Evolutionary conservation across 2,888 invertebrate genomes (phyloP).

Genomic region (Exephanes ischioxanthus): DNA sequence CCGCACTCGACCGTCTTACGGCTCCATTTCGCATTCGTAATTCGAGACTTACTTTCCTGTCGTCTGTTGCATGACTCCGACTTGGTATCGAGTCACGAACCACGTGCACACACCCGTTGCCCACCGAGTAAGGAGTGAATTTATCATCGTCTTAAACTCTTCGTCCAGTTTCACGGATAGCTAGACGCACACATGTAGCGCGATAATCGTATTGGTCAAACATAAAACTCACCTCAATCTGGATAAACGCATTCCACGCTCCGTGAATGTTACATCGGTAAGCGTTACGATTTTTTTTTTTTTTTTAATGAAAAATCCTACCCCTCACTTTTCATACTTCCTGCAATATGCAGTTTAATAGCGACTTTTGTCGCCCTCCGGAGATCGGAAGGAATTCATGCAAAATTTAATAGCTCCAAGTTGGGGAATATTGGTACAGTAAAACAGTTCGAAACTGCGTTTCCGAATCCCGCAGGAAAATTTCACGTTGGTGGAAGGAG

Average conservation of each 20-base stretch:
- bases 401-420: background rate
- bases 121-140: conserved; percentile 15
- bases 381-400: background rate
- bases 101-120: conserved; percentile 26
- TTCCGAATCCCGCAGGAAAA: background rate
- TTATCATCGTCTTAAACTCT: conserved; percentile 13
- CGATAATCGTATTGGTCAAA: conserved; percentile 3
- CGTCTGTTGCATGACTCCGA: conserved; percentile 33
- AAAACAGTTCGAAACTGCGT: background rate
- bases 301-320: background rate
- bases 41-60: conserved; percentile 58
- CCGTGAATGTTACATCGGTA: background rate
- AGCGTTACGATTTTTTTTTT: background rate
- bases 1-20: conserved; percentile 45
- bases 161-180: background rate
- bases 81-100: conserved; percentile 47
- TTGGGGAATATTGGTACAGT: background rate
- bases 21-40: conserved; percentile 57
- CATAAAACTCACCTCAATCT: background rate
- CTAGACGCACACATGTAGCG: background rate
- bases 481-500: background rate
- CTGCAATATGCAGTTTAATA: background rate
- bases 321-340: background rate
- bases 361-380: background rate
- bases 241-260: background rate